Base-by-base conservation (phyloP, 1,140 invertebrate genomes). In the Drosophila subpulchrella region DNA sequence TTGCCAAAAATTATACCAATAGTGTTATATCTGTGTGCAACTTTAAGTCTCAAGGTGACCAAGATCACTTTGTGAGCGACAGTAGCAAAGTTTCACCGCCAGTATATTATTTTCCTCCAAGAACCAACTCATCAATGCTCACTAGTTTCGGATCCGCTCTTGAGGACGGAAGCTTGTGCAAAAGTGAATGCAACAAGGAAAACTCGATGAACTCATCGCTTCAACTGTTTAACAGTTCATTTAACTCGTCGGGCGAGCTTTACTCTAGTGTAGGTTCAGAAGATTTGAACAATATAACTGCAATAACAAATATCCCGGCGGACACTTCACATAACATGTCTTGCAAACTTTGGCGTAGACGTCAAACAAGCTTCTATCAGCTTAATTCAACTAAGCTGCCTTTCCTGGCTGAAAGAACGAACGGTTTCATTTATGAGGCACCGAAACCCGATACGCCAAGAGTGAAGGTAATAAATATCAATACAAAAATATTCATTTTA, bases 381-480 rank as follows among this genome's bases (percentile, higher is more conserved):
- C 55, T 46, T 20, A 39, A 32, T n/a, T 17, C 30, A 39, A n/a
- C 58, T 0, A n/a, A 41, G 7, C 10, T 34, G 32, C 61, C 36
- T 24, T 41, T 59, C 13, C 55, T 48, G 0, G 17, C 53, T n/a
- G 66, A 51, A 41, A 41, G 38, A 5, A 24, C 36, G 10, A 44
- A 47, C 8, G 62, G 70, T 60, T 73, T 75, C 2, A 70, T 71
- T 53, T 66, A 67, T 7, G 65, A 66, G 0, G 55, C 93, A 20
- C 91, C 93, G 5, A 93, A 93, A 72, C 91, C 92, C 2, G 93
- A 93, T 83, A 92, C 92, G 34, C 90, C 92, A 36, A 90, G 92
- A 15, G 61, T 82, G 7, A 80, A 93, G 54, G 93, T 93, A 50
- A 72, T 42, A 53, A 53, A 7, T 38, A 17, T 10, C 8, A 42